phyloP scores from a whole-genome alignment of 2,888 invertebrate genomes.

The Adelognathus sp. region DNA sequence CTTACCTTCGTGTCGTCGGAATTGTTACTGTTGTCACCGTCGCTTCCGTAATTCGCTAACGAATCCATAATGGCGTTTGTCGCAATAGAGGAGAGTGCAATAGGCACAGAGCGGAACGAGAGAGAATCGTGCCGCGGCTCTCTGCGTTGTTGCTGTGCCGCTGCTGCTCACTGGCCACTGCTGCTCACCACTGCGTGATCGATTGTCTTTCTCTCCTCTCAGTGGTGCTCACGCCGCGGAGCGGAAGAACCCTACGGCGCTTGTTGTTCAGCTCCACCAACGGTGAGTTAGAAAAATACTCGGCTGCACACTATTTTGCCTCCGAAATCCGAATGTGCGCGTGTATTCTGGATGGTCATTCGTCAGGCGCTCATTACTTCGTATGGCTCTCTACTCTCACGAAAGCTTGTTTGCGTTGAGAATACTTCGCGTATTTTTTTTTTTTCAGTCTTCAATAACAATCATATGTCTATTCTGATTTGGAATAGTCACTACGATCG shows the following conservation, averaged over 20 bases:
- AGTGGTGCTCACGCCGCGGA: constrained; percentile 12
- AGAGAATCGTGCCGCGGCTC: constrained; percentile 29
- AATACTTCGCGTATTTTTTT: not conserved
- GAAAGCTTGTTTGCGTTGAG: not conserved
- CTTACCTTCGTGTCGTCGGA: constrained; percentile 77
- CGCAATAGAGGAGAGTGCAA: not conserved
- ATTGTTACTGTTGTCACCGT: constrained; percentile 85
- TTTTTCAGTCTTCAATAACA: too few species aligned
- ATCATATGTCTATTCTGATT: too few species aligned
- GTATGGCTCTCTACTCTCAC: not conserved
- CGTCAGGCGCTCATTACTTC: not conserved
- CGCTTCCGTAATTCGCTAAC: constrained; percentile 89
- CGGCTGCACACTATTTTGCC: not conserved
- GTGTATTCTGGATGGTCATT: not conserved
- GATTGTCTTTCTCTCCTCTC: constrained; percentile 30
- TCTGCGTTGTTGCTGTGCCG: constrained; percentile 39
- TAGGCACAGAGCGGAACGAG: constrained; percentile 22
- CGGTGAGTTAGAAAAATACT: not conserved
- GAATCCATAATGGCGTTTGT: constrained; percentile 86
- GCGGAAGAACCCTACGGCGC: not conserved
- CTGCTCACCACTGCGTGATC: constrained; percentile 32
- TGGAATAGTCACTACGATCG: too few species aligned
- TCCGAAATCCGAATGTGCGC: not conserved
- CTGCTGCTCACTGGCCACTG: not conserved
- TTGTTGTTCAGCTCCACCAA: not conserved